phyloP scores from a whole-genome alignment of 2,888 invertebrate species.

The Caenorhabditis japonica region DNA sequence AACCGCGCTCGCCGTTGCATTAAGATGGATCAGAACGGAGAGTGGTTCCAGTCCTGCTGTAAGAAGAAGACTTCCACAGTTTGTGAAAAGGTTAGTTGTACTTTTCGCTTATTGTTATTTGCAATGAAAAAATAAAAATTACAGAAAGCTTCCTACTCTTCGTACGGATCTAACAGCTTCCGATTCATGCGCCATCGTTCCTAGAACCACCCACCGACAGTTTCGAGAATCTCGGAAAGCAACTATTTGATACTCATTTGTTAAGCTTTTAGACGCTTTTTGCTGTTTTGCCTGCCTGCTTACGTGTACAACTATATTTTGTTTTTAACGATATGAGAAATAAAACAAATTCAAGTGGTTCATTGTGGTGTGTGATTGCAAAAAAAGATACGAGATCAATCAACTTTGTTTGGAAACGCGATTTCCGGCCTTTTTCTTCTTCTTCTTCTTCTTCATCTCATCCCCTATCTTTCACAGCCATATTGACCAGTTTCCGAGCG shows the following conservation, averaged over 20 bases:
- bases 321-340: no score
- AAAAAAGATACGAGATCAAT: no score
- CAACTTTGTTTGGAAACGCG: no score
- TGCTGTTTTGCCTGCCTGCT: constrained; percentile 50
- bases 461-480: no score
- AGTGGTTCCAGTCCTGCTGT: constrained; percentile 76
- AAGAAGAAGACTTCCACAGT: constrained; percentile 73
- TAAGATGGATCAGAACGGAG: constrained; percentile 70
- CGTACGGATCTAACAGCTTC: constrained; percentile 36
- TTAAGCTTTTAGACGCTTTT: constrained; percentile 51
- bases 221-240: constrained; percentile 44
- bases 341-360: no score
- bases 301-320: constrained; percentile 37
- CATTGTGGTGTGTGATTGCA: no score
- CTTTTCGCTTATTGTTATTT: no score
- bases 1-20: constrained; percentile 73
- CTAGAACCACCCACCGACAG: constrained; percentile 23
- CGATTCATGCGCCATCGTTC: constrained; percentile 47
- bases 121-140: constrained; percentile 1
- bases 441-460: no score
- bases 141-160: constrained; percentile 45
- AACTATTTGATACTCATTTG: constrained; percentile 48
- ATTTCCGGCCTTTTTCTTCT: no score
- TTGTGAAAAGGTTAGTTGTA: constrained; percentile 64
- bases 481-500: no score